Evolutionary conservation across 2,113 vertebrate genomes (phyloP), one percentile per base, ranked within the genome.

Genomic region (Sylvietta virens): DNA sequence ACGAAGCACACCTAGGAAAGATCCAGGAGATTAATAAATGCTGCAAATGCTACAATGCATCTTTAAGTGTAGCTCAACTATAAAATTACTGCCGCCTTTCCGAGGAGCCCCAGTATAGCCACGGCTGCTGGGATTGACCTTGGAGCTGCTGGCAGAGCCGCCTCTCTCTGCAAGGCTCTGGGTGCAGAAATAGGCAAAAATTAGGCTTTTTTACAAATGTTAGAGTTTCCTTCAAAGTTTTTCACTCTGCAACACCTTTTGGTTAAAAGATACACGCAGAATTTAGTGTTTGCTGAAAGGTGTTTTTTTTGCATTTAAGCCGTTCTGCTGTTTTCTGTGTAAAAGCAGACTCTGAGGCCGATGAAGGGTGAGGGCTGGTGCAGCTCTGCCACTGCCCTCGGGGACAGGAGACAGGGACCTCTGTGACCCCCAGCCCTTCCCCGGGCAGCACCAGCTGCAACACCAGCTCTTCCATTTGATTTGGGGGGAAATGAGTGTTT

Each of bases 61-160:
- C 67, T 77, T 73, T 23, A 74, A 51, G 39, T 7, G 21, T 2
- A 47, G 42, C 7, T 45, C 22, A 88, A 35, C 11, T 31, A 11
- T 4, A 5, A 58, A 45, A 42, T 35, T 11, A 18, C 1, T 22
- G 3, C 45, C 4, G 0, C 11, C 0, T 76, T 57, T 40, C 67
- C 0, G 0, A 70, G 42, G 61, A 57, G 13, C 30, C 31, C 22
- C 4, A 1, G 26, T 10, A 23, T 16, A 20, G n/a, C 3, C 2
- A 0, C 5, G 0, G 27, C 33, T 22, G 13, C 17, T 15, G 42
- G 23, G 10, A n/a, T 11, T 23, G 45, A 23, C 42, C 50, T 40
- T 6, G 58, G 37, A 31, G 61, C 37, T 47, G 40, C 13, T 2
- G 4, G 35, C 35, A 22, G 28, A 24, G 3, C 37, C 39, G 17